phyloP scores from a whole-genome alignment of 2,797 vertebrate species.

The Macropus fuliginosus region DNA sequence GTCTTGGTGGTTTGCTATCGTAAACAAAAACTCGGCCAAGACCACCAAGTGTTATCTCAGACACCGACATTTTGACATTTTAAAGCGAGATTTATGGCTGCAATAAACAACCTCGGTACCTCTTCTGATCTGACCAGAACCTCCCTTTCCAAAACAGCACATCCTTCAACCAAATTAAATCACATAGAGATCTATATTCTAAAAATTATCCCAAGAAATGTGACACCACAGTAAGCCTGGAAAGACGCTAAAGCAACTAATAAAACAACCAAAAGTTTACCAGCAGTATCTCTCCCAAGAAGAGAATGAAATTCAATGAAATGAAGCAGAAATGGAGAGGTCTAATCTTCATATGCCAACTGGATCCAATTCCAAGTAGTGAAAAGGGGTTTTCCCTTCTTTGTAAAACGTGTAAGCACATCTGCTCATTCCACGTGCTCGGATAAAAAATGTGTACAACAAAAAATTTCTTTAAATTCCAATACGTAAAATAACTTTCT shows the following conservation, averaged over 20 bases:
- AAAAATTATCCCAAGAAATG: conserved; percentile 65
- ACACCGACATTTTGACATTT: conserved; percentile 88
- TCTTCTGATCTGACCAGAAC: conserved; percentile 78
- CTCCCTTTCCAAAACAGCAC: conserved; percentile 82
- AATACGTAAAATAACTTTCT: conserved; percentile 82
- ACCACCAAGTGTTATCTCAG: conserved; percentile 91
- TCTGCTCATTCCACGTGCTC: conserved; percentile 70
- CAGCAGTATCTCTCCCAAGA: conserved; percentile 39
- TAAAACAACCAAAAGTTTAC: conserved; percentile 76
- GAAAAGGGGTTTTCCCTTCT: conserved; percentile 67
- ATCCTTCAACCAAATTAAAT: conserved; percentile 77
- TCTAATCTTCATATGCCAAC: conserved; percentile 77
- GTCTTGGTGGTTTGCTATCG: conserved; percentile 88
- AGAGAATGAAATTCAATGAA: conserved; percentile 63
- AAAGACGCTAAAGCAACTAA: conserved; percentile 68
- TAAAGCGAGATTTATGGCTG: conserved; percentile 90
- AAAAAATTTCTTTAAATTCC: conserved; percentile 75
- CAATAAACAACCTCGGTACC: conserved; percentile 86
- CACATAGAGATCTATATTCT: conserved; percentile 56
- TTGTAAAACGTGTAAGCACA: conserved; percentile 75
- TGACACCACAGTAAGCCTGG: conserved; percentile 62
- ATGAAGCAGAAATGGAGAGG: conserved; percentile 68
- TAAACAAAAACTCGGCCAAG: conserved; percentile 89
- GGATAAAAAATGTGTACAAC: conserved; percentile 68
- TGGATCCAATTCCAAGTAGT: conserved; percentile 75